These are phyloP conservation scores for Chaenogobius annularis DNA, from an alignment of 2,113 vertebrate genomes.

Conservation along the genomic window DNA sequence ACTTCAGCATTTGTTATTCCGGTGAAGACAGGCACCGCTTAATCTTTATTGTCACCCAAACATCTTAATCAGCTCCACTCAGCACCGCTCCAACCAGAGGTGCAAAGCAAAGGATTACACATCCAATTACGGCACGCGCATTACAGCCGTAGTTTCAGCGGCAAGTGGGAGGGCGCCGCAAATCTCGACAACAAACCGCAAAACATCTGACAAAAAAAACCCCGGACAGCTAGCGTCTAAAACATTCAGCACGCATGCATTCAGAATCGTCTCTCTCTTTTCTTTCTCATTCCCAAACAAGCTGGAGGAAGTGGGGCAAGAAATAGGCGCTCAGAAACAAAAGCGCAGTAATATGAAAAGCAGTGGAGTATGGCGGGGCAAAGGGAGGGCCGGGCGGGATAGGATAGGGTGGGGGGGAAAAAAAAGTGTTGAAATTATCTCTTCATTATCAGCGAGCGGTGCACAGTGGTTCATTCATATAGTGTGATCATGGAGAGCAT, in stretches of 20 bases:
- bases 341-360: conserved; percentile 65
- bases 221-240: background rate
- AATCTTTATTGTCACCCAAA: conserved; percentile 54
- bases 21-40: conserved; percentile 21
- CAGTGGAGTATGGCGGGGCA: conserved; percentile 56
- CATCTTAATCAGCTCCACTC: conserved; percentile 64
- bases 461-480: conserved; percentile 11
- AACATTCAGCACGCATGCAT: background rate
- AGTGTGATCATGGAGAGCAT: conserved; percentile 45
- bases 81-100: conserved; percentile 52
- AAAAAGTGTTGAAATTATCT: conserved; percentile 52
- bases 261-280: conserved; percentile 11
- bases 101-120: conserved; percentile 65
- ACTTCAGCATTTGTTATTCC: background rate
- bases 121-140: conserved; percentile 64
- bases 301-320: conserved; percentile 59
- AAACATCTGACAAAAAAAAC: conserved; percentile 35
- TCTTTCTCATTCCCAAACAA: conserved; percentile 43
- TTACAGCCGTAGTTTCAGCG: conserved; percentile 50
- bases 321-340: conserved; percentile 63
- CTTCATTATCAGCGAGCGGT: conserved; percentile 42
- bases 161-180: conserved; percentile 49
- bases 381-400: conserved; percentile 24
- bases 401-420: conserved; percentile 24
- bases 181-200: conserved; percentile 63